These are phyloP conservation scores for Chaetodon auriga DNA, from an alignment of 2,113 vertebrate species.

Conservation along the genomic window DNA sequence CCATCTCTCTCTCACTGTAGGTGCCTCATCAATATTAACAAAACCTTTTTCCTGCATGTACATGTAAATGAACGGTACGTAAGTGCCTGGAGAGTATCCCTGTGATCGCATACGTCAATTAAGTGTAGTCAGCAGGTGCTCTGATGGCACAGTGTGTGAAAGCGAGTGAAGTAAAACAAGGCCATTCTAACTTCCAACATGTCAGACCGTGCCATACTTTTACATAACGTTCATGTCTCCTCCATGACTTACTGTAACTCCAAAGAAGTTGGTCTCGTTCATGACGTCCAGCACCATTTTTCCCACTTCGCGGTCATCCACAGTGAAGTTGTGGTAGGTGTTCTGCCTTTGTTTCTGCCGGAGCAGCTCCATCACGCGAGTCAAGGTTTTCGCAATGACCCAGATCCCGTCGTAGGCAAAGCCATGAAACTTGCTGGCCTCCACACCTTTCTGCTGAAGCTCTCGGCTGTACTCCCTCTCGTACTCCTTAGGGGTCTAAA, in stretches of 20 bases:
- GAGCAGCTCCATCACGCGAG: slow-evolving; percentile 93
- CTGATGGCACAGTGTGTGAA: background rate
- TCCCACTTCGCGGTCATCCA: slow-evolving; percentile 94
- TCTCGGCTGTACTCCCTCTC: slow-evolving; percentile 94
- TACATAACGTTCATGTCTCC: background rate
- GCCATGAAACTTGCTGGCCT: slow-evolving; percentile 98
- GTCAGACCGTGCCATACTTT: background rate
- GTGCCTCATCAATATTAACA: background rate
- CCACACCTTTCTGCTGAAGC: slow-evolving; percentile 91
- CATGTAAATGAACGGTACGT: background rate
- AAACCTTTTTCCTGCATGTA: slow-evolving; percentile 1
- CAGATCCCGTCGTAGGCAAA: slow-evolving; percentile 99
- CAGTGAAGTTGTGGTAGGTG: slow-evolving; percentile 94
- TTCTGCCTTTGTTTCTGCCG: slow-evolving; percentile 89
- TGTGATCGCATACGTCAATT: background rate
- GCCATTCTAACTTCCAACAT: background rate
- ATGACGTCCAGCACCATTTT: slow-evolving; percentile 97
- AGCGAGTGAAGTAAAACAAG: background rate
- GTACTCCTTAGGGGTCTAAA: slow-evolving; percentile 96
- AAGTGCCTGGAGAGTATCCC: background rate
- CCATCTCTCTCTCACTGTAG: background rate
- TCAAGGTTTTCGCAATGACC: slow-evolving; percentile 97
- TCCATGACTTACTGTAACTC: slow-evolving; percentile 92
- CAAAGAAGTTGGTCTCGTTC: slow-evolving; percentile 99
- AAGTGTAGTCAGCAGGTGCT: background rate